phyloP scores from a whole-genome alignment of 2,113 vertebrate species.

The Trochalopteron elliotii region DNA sequence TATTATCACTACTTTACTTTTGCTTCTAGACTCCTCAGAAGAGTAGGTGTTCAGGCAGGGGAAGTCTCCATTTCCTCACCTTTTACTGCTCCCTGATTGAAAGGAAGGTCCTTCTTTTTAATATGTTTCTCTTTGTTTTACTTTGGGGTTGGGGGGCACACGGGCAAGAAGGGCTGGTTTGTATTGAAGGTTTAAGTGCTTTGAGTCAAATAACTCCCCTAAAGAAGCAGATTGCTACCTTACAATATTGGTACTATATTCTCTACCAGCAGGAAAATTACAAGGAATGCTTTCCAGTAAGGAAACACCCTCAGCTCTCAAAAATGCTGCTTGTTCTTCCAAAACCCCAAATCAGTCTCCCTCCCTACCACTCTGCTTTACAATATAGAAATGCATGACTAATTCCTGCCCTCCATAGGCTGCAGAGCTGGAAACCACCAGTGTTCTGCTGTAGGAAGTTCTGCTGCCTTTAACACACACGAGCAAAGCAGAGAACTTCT shows the following conservation, averaged over 20 bases:
- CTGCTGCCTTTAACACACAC: background rate
- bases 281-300: background rate
- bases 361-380: background rate
- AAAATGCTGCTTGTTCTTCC: background rate
- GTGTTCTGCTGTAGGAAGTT: background rate
- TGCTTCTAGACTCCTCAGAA: background rate
- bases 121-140: background rate
- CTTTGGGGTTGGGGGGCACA: background rate
- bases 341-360: background rate
- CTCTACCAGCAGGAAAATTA: background rate
- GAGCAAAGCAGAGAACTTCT: background rate
- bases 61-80: background rate
- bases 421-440: background rate
- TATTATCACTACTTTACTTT: background rate
- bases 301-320: background rate
- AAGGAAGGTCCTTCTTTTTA: background rate
- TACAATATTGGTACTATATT: background rate
- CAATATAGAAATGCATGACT: background rate
- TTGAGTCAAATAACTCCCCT: rapidly evolving
- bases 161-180: background rate
- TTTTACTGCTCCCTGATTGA: background rate
- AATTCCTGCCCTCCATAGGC: background rate
- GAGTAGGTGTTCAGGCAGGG: background rate
- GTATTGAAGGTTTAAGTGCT: background rate
- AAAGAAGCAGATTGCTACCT: background rate